Evolutionary conservation across 2,888 invertebrate genomes (phyloP), one percentile per base, ranked within the genome.

Genomic region (Ptychoptera contaminata): DNA sequence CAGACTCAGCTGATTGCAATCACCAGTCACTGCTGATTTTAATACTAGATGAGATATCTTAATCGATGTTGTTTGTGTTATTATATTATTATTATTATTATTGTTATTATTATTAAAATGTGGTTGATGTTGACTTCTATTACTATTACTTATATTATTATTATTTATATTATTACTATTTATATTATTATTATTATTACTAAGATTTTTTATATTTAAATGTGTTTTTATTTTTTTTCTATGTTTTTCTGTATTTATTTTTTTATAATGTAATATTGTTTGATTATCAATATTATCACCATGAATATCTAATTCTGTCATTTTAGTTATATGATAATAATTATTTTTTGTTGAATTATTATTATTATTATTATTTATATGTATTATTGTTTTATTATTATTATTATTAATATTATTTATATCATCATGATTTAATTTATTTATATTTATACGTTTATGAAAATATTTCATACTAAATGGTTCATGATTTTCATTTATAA

Each of bases 1-100:
- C 31, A 61, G 45, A 29, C 53, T 49, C 9, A 55, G 50, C 40
- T 51, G 47, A 43, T 46, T 49, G 48, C 57, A 56, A 46, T 53
- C 50, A 43, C 50, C 48, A 42, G 49, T 46, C 30, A 32, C 31
- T 47, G 53, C 50, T 48, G 48, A 45, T 37, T 45, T 45, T n/a
- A 40, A 42, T 12, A 42, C 23, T 10, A 46, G 29, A 8, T 15
- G 35, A 34, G 42, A 44, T 35, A 44, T 39, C 44, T 44, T 44
- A 1, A 43, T 29, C 10, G 47, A 38, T 8, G 42, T 42, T 32
- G 29, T 16, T 32, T 46, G 42, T 8, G 42, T 42, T 32, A 30
- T 16, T 32, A 43, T 40, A 23, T 42, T 15, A 8, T 44, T 47
- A 32, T 43, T 40, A 14, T 30, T 30, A 31, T 23, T 37, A 16